Evolutionary conservation across 2,113 vertebrate species (phyloP).

Genomic region (Paradisaea rubra): DNA sequence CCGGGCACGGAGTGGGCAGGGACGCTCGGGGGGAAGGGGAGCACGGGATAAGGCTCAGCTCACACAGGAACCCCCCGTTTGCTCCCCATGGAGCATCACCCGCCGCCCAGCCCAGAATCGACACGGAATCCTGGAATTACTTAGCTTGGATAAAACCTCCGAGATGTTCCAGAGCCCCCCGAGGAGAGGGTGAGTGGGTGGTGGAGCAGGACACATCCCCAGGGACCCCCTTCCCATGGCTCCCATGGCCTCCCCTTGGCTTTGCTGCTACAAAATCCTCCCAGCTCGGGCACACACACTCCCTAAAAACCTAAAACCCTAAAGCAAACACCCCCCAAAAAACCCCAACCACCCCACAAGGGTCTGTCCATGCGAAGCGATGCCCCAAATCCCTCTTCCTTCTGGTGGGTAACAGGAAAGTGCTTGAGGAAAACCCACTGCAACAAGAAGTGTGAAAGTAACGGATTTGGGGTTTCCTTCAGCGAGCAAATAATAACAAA

Average conservation of each 20-base stretch:
- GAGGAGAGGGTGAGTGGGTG: not conserved
- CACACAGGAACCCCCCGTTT: rapidly evolving
- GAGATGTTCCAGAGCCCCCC: not conserved
- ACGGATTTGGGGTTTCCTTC: not conserved
- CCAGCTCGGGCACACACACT: not conserved
- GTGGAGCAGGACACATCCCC: rapidly evolving
- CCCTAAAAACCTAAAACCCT: not conserved
- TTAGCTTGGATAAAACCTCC: not conserved
- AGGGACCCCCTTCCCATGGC: not conserved
- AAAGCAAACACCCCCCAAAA: not conserved
- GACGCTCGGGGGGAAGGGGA: not conserved
- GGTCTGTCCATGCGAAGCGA: rapidly evolving
- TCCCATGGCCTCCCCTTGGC: no score
- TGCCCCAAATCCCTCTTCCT: rapidly evolving
- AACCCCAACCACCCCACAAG: not conserved
- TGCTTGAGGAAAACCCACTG: not conserved
- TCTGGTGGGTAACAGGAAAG: rapidly evolving
- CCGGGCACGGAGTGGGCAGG: not conserved
- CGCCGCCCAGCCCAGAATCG: rapidly evolving
- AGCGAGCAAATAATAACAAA: not conserved
- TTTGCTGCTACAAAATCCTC: not conserved
- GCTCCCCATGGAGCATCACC: not conserved
- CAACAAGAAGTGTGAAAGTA: not conserved
- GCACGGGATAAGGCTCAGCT: not conserved
- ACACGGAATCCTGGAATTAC: not conserved